Evolutionary conservation across 2,888 invertebrate species (phyloP).

Genomic region (Acanthosepion esculentum): DNA sequence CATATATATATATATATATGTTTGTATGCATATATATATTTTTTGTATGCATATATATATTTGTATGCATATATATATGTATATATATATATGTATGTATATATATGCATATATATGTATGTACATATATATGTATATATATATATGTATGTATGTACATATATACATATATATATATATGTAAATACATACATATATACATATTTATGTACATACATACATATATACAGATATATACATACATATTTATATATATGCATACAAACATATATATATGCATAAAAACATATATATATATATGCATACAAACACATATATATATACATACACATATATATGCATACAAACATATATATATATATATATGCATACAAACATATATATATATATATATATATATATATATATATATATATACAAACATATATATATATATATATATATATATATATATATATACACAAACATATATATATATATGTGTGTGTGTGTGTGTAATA

Average conservation of each 20-base stretch:
- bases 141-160: background rate
- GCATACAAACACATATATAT: no score
- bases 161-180: background rate
- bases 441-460: background rate
- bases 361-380: no score
- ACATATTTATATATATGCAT: background rate
- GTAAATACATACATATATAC: no score
- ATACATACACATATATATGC: background rate
- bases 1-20: background rate
- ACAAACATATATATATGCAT: no score
- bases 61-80: no score
- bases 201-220: no score
- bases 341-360: no score
- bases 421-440: background rate
- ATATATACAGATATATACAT: background rate
- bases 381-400: background rate
- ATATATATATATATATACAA: background rate
- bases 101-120: background rate
- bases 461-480: background rate
- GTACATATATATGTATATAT: background rate
- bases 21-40: no score
- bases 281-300: no score
- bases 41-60: no score
- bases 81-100: background rate
- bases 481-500: no score